Base-by-base conservation (phyloP, 2,113 vertebrate genomes). In the Cichladusa arquata region DNA sequence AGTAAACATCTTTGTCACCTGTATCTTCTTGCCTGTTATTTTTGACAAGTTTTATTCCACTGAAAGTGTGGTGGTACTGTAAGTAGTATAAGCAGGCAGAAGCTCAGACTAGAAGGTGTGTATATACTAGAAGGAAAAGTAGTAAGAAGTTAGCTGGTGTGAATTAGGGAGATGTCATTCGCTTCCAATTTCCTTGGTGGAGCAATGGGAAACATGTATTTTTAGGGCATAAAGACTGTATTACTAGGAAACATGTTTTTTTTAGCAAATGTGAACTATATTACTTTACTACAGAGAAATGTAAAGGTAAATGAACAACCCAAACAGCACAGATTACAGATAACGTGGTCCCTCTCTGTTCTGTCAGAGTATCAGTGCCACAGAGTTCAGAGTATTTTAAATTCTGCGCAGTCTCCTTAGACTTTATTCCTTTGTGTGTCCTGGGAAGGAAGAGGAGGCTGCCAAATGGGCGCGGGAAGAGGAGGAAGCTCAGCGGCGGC, bases 391-490 rank as follows among this genome's bases (percentile, higher is more conserved):
- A 81, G 18, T 48, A 40, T 64, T 34, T 23, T n/a, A n/a, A 71
- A 12, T 93, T 70, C 60, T 84, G 19, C 0, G 0, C 26, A 86
- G 65, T 64, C 29, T 62, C 1, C 69, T 93, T 72, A 79, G 72
- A 85, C 65, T 91, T 87, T 76, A 22, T 40, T 95, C 78, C 71
- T 93, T 70, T 77, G 90, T 96, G 10, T 97, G 62, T 94, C 65
- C 84, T 97, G 95, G 98, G 92, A 99, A 99, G 96, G 99, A 99
- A 97, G 98, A 98, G 97, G 98, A 98, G 94, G 98, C 98, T 91
- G 98, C 98, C 83, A 98, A 98, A 95, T 98, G 95, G 98, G 98
- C 64, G 25, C 96, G 66, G 90, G 98, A 93, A 95, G 98, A 97
- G 96, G 98, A 97, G 82, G 97, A 99, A 73, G 98, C 98, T 42